Evolutionary conservation across 1,140 invertebrate species (phyloP), one percentile per base, ranked within the genome.

Genomic region (Hylyphantes graminicola): DNA sequence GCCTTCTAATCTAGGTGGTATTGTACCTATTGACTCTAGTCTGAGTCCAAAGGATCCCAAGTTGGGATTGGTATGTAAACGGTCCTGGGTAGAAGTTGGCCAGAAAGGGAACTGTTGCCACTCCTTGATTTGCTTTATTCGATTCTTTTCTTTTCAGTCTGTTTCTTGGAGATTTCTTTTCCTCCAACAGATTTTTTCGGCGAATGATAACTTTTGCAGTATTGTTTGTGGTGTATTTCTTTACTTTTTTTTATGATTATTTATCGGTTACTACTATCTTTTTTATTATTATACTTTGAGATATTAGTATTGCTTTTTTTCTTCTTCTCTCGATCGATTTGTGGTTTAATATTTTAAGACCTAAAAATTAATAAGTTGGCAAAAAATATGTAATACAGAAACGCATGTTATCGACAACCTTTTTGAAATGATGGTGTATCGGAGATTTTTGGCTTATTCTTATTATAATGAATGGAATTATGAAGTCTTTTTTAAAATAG

Each of bases 101-200:
- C 13, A 59, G 17, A 19, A 55, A 35, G 59, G 48, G 57, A 74
- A 74, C 72, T 74, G 72, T 74, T 74, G 72, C 72, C 72, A 74
- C 72, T 74, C 11, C 72, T 74, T 53, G 54, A 70, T 70, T 70
- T 57, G 72, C 72, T 74, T 12, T 74, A 53, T 19, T n/a, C 50
- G 19, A 54, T 73, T 73, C 70, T 17, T 57, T 74, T 74, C 17
- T 51, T 57, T 35, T 74, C 72, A 55, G 54, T 57, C 72, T 70
- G 68, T 53, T 70, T 53, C 68, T 70, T 70, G 8, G 68, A 48
- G 68, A 70, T 70, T 51, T 70, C 54, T 70, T 70, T 70, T 67
- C 5, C 48, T 51, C 15, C 64, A 5, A 35, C 35, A 35, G 35
- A 35, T 35, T 35, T 35, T 35, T 35, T 35, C 5, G 35, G 35